Percentiles rank a stretch among this genome's conserved stretches.
These are phyloP conservation scores for Scophthalmus maximus DNA, from an alignment of 2,113 vertebrate genomes.

Conservation along the genomic window DNA sequence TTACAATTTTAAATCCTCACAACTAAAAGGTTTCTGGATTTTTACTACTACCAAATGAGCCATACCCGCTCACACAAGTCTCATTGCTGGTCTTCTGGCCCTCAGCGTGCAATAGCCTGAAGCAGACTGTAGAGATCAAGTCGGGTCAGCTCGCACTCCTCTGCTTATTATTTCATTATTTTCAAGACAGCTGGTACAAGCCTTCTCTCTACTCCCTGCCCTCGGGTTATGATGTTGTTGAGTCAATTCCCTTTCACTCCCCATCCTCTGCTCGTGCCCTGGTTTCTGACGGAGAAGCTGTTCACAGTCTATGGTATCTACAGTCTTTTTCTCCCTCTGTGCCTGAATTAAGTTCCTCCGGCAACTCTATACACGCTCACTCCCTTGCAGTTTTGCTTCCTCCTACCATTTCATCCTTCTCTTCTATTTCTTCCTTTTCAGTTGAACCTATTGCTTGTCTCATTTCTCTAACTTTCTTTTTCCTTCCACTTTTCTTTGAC, in stretches of 20 bases:
- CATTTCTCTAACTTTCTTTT: neutral
- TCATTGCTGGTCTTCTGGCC: constrained; percentile 15
- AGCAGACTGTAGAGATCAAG: constrained; percentile 61
- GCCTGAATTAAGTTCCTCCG: neutral
- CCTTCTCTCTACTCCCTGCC: constrained; percentile 15
- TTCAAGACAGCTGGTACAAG: constrained; percentile 46
- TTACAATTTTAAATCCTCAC: constrained; percentile 18
- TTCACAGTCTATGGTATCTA: neutral
- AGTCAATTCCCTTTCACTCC: constrained; percentile 32
- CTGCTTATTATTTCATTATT: constrained; percentile 59
- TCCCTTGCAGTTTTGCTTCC: neutral
- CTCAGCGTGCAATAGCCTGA: constrained; percentile 25
- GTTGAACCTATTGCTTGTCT: neutral
- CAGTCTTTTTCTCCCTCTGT: neutral
- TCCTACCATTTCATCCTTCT: neutral
- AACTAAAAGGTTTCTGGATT: constrained; percentile 37
- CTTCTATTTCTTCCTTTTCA: neutral
- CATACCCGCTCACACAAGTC: constrained; percentile 47
- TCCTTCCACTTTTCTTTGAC: neutral
- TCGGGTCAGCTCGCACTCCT: constrained; percentile 26
- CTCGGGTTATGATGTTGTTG: constrained; percentile 35
- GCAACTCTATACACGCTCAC: neutral
- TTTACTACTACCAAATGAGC: constrained; percentile 65
- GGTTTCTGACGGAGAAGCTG: constrained; percentile 32
- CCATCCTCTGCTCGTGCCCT: constrained; percentile 17